These are phyloP conservation scores for Drosophila mayaguana DNA, from an alignment of 2,888 invertebrate genomes.

Conservation along the genomic window DNA sequence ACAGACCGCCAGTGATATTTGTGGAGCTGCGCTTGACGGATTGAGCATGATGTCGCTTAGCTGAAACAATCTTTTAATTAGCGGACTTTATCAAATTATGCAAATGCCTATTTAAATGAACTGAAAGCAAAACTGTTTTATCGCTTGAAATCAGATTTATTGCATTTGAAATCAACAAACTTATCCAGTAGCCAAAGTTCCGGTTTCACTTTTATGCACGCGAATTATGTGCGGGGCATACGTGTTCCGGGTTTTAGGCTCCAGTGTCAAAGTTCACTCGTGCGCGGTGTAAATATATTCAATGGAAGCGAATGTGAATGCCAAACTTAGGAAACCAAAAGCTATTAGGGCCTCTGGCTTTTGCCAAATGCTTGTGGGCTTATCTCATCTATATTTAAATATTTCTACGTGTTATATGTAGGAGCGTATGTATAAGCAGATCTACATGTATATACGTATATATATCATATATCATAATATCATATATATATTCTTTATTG, in stretches of 20 bases:
- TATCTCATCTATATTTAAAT: background rate
- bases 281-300: background rate
- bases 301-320: background rate
- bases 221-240: constrained; percentile 3
- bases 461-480: background rate
- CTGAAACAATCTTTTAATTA: background rate
- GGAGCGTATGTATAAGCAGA: background rate
- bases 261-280: constrained; percentile 5
- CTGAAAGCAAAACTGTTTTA: constrained; percentile 7
- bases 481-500: background rate
- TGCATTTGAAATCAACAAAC: background rate
- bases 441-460: background rate
- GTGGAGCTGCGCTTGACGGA: background rate
- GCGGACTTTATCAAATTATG: constrained; percentile 2
- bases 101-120: constrained; percentile 6
- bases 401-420: background rate
- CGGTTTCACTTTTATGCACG: constrained; percentile 40
- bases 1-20: no score
- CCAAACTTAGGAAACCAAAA: background rate
- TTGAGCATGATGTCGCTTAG: background rate
- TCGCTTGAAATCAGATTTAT: background rate
- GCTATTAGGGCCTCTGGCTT: background rate
- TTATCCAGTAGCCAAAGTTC: constrained; percentile 18
- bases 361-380: background rate
- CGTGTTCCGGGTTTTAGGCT: constrained; percentile 14